Base-by-base conservation (phyloP, 2,888 invertebrate genomes). In the Fragum fragum region DNA sequence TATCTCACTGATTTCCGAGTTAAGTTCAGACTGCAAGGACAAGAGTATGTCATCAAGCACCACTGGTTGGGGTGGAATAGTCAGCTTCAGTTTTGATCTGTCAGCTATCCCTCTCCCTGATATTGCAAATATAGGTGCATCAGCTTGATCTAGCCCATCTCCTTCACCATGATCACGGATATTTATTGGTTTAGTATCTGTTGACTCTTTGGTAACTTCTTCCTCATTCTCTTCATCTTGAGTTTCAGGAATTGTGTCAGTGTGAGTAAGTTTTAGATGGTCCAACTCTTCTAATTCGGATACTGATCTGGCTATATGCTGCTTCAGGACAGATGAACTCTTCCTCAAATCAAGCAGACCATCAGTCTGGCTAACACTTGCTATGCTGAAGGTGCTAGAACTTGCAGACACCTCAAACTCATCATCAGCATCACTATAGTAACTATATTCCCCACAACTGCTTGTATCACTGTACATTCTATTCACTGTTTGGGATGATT, bases 381-480 rank as follows among this genome's bases (percentile, higher is more conserved):
- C 73, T 29, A 83, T 79, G 23, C 88, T 87, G 16, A 84, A 79
- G 9, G 75, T 76, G 82, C 86, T 88, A 0, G 90, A 89, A 18
- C 87, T 80, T 61, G 83, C 86, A 0, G 90, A 90, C 3, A 61
- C 55, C n/a, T 86, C 89, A 59, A 75, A 79, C 63, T 90, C 90
- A 77, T 90, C 90, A 82, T 90, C 90, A n/a, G 90, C 90, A 85
- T 90, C 90, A 76, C 88, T 86, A 28, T 71, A 69, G 66, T 89
- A 86, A 59, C 85, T 87, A n/a, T 77, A 75, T 11, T 87, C 83
- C 36, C 85, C 79, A 63, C 73, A 79, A 71, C 87, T 85, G 57
- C 86, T 88, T 11, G 77, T 59, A 52, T 85, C 86, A 83, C 89
- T 89, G 1, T 16, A 70, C 74, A 73, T 28, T 42, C 85, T 76